A percentile compares a stretch with the other conserved stretches of the same genome.
These are phyloP conservation scores for Sapajus apella DNA, from an alignment of 2,113 vertebrate genomes.

Conservation along the genomic window DNA sequence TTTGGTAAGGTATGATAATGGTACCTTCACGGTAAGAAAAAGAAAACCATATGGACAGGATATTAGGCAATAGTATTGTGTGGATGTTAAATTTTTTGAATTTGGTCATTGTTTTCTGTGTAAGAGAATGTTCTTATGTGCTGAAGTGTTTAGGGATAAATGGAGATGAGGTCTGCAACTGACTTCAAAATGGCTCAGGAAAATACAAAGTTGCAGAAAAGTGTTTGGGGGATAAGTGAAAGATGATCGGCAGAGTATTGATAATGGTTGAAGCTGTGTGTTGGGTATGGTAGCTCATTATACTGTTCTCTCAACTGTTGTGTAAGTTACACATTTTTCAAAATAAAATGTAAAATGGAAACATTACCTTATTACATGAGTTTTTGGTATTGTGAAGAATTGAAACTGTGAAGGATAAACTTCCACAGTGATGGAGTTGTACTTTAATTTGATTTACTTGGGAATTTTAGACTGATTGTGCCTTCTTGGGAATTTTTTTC, in stretches of 20 bases:
- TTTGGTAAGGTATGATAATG: neutral
- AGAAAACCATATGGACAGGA: neutral
- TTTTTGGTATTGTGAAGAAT: constrained; percentile 1
- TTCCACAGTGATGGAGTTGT: neutral
- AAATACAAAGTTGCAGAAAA: neutral
- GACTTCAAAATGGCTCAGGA: neutral
- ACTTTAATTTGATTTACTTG: constrained; percentile 20
- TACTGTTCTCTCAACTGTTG: neutral
- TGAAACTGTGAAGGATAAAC: neutral
- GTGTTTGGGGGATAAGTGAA: neutral
- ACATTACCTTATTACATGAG: neutral
- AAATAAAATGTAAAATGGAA: constrained; percentile 9
- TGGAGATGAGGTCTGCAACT: neutral
- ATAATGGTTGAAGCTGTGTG: neutral
- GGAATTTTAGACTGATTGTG: neutral
- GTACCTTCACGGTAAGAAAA: neutral
- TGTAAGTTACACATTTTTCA: constrained; percentile 7
- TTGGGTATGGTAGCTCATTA: neutral
- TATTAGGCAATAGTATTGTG: neutral
- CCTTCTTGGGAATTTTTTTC: neutral
- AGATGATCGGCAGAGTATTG: neutral
- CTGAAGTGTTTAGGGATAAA: neutral
- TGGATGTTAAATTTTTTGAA: neutral
- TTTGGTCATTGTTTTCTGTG: neutral
- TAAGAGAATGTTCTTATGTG: neutral